phyloP scores from a whole-genome alignment of 2,888 invertebrate genomes.

The Oconnorella tubifera region DNA sequence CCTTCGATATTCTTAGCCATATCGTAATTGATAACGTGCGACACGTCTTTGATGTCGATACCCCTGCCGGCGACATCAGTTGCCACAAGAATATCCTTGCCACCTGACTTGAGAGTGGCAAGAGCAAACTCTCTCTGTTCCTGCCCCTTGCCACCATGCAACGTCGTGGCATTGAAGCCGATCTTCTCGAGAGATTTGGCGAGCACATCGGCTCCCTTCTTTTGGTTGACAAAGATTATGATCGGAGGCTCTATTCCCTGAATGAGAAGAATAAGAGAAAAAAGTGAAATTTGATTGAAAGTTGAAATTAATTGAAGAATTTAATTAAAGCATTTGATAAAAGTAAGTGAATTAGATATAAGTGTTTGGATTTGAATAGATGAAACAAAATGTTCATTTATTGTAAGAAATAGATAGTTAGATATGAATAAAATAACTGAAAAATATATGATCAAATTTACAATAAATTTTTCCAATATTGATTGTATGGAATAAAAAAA shows the following conservation, averaged over 20 bases:
- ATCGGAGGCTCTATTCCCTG: conserved; percentile 88
- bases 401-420: no score
- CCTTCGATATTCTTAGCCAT: conserved; percentile 99
- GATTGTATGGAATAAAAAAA: no score
- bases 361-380: no score
- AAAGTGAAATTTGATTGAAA: no score
- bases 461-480: no score
- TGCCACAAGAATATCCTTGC: conserved; percentile 96
- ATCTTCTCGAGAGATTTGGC: conserved; percentile 95
- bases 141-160: conserved; percentile 99
- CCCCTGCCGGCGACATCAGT: conserved; percentile 99
- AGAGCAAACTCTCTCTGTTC: conserved; percentile 98
- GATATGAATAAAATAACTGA: no score
- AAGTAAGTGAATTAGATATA: no score
- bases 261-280: no score
- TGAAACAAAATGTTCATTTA: no score
- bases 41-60: conserved; percentile 99
- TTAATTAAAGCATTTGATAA: no score
- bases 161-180: conserved; percentile 90
- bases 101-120: conserved; percentile 89
- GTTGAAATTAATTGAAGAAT: no score
- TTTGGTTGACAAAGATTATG: conserved; percentile 99
- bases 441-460: no score
- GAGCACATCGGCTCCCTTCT: conserved; percentile 97
- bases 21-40: conserved; percentile 98